Evolutionary conservation across 2,888 invertebrate species (phyloP), one percentile per base, ranked within the genome.

Genomic region (Pandemis cinnamomeana): DNA sequence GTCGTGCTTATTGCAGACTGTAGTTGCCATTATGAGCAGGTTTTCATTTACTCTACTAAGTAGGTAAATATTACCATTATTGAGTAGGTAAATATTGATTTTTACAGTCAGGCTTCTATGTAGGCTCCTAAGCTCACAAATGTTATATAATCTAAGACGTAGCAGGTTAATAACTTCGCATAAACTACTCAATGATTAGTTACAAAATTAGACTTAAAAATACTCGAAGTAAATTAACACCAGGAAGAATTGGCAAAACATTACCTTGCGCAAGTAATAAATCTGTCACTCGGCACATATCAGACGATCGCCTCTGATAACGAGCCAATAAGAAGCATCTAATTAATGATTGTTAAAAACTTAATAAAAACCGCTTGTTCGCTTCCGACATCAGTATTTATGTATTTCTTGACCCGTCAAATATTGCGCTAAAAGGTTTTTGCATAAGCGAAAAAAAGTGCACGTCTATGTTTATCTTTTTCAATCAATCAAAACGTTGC

Each of bases 261-360:
- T 87, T 87, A 86, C 90, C 87, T 90, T 89, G 89, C 88, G 81
- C 81, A 76, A 80, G 85, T 86, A 90, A 90, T 91, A 92, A 92
- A 92, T 91, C 91, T 91, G 90, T 91, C 91, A 88, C 87, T 88
- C 83, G 83, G 84, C 86, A 87, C 84, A 85, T 88, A 88, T 89
- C 88, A 86, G 87, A 87, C 53, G 86, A 89, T 89, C 85, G 86
- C 82, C 86, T 84, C 85, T 87, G 86, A 87, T 87, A 89, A 89
- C 86, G 83, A 89, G 84, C 88, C 87, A 89, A 90, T 90, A 90
- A 86, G 85, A 87, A 83, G 83, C 88, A 86, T 90, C 89, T 91
- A 91, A 91, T 91, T 91, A 89, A 91, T 90, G 88, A 91, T 90
- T 90, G 86, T 90, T 88, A 86, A 89, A 72, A 89, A 88, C 83